These are phyloP conservation scores for Pomatostomus ruficeps DNA, from an alignment of 2,113 vertebrate genomes.

Conservation along the genomic window DNA sequence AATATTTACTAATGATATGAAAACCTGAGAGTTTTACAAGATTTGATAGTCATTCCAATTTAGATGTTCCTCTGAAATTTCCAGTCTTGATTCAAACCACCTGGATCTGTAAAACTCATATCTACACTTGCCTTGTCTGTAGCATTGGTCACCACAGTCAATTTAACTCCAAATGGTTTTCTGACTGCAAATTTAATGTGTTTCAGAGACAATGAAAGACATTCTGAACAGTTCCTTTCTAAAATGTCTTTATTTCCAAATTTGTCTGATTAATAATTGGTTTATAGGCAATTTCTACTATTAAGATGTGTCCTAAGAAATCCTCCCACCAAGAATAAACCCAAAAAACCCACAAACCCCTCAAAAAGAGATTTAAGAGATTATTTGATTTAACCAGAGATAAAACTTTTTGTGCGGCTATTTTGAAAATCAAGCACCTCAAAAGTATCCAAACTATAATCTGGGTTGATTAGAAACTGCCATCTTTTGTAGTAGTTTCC, in stretches of 20 bases:
- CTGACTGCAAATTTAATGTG: not conserved
- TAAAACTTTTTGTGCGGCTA: not conserved
- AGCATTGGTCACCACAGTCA: not conserved
- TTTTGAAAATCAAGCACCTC: not conserved
- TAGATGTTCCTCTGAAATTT: not conserved
- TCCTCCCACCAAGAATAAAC: rapidly evolving
- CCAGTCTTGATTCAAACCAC: not conserved
- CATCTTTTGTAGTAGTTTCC: not conserved
- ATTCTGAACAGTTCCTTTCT: not conserved
- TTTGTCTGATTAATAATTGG: not conserved
- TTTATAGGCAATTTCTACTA: not conserved
- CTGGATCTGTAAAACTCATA: not conserved
- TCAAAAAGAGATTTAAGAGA: not conserved
- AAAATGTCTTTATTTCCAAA: not conserved
- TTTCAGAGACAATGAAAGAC: not conserved
- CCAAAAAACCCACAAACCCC: not conserved
- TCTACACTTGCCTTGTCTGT: not conserved
- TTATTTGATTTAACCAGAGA: not conserved
- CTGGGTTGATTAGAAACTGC: not conserved
- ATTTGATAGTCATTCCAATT: not conserved
- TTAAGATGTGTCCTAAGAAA: not conserved
- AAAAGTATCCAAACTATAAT: not conserved
- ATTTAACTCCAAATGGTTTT: not conserved
- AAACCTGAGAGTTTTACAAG: not conserved
- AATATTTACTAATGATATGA: not conserved